phyloP scores from a whole-genome alignment of 2,888 invertebrate genomes.

The Idaea straminata region DNA sequence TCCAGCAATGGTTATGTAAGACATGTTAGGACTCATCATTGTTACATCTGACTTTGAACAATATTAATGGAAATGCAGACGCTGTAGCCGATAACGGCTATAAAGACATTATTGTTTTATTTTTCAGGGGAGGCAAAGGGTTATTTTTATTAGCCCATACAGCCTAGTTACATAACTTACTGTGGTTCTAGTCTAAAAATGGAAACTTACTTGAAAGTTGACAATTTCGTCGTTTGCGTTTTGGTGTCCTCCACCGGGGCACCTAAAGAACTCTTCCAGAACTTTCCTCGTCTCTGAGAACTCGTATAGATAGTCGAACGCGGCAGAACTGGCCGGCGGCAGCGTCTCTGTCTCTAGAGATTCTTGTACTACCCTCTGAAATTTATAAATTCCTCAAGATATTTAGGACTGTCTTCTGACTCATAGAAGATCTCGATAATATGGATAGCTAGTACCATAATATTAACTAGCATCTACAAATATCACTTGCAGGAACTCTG shows the following conservation, averaged over 20 bases:
- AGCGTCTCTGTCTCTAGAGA: constrained; percentile 36
- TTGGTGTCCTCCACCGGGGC: constrained; percentile 79
- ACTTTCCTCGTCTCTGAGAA: constrained; percentile 96
- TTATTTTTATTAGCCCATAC: too few species aligned
- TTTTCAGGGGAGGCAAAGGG: too few species aligned
- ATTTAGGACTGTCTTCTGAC: neutral
- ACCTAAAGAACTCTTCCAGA: constrained; percentile 94
- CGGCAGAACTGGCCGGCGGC: constrained; percentile 75
- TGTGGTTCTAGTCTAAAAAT: neutral
- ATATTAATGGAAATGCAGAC: too few species aligned
- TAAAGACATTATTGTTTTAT: too few species aligned
- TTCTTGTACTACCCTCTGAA: constrained; percentile 57
- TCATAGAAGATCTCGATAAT: too few species aligned
- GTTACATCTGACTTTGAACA: too few species aligned
- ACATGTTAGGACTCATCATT: neutral
- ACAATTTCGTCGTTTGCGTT: constrained; percentile 63
- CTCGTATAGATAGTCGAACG: constrained; percentile 94
- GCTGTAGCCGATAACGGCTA: too few species aligned
- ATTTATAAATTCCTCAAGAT: constrained; percentile 22
- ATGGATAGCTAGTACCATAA: too few species aligned
- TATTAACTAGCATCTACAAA: too few species aligned
- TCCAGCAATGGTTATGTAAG: too few species aligned
- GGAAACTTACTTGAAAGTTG: constrained; percentile 62
- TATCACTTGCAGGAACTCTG: too few species aligned
- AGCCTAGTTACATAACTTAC: too few species aligned